Conservation (phyloP, 2,888 invertebrate species). For the Zygothrica quintamaculata region DNA sequence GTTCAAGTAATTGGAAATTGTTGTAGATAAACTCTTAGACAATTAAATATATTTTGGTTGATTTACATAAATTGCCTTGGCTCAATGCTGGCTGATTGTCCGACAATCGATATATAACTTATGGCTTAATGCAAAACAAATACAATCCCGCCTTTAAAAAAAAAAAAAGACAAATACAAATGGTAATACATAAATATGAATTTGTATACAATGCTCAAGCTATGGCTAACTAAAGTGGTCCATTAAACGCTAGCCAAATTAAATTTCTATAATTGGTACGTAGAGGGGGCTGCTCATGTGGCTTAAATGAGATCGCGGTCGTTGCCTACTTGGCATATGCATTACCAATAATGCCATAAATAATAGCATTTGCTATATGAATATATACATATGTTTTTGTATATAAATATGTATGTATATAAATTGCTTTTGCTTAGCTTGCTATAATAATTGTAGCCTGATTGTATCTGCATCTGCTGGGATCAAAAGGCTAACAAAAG, state of each 20-base stretch:
- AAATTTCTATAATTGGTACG: slow-evolving; percentile 36
- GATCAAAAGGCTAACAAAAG: not conserved
- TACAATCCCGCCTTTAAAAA: not conserved
- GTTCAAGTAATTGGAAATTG: no score
- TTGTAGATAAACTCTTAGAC: no score
- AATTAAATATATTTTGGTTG: no score
- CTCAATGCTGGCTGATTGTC: no score
- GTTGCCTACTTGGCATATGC: slow-evolving; percentile 27
- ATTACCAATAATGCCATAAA: slow-evolving; percentile 34
- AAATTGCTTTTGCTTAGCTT: not conserved
- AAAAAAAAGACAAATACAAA: slow-evolving; percentile 24
- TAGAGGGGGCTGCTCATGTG: slow-evolving; percentile 8
- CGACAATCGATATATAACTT: no score
- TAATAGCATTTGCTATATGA: slow-evolving; percentile 11
- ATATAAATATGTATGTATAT: not conserved
- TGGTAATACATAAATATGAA: slow-evolving; percentile 21
- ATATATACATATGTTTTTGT: not conserved
- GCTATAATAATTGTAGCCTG: not conserved
- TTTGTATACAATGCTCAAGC: not conserved
- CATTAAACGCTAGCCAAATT: slow-evolving; percentile 30
- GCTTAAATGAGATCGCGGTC: slow-evolving; percentile 29
- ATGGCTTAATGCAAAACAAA: not conserved
- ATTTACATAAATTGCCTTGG: no score
- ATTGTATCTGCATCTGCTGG: not conserved
- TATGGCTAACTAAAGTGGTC: slow-evolving; percentile 15